Base-by-base conservation (phyloP, 1,140 invertebrate species). In the Bactericera cockerelli region DNA sequence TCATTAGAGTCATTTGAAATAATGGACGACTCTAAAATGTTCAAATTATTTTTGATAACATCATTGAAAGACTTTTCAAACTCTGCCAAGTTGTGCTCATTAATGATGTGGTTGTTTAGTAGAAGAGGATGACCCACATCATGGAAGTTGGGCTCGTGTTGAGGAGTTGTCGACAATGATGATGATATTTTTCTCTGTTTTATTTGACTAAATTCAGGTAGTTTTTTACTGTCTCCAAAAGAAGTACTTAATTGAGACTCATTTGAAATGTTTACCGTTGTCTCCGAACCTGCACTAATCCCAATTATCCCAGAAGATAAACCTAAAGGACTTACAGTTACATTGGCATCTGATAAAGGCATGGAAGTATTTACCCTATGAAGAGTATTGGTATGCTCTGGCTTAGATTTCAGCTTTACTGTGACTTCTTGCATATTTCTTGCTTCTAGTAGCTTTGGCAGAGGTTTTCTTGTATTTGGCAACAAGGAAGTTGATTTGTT, bases 61-160 rank as follows among this genome's bases (percentile, higher is more conserved):
- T 49, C 42, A 22, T 49, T 49, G 42, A 49, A 49, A 6, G 42
- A 49, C 42, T 49, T 49, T 49, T 49, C 42, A 49, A 49, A 49
- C 22, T 49, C 42, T 19, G 22, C 22, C n/a, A 49, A 22, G 22
- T 49, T 49, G 8, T 49, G 42, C 19, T 49, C 42, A 49, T 8
- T 22, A 6, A 49, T 49, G 4, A 49, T 49, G 19, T 49, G n/a
- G 42, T 49, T 49, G 19, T 49, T 16, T 22, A 49, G 42, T 19
- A 49, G 42, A 13, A 31, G 28, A 31, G 28, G 28, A 16, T 49
- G 4, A 16, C n/a, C 19, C n/a, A 49, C 42, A 49, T 22, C 42
- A 19, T 16, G 42, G 22, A 19, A 49, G n/a, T n/a, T 49, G 10
- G 33, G 10, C 6, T 49, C 42, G 19, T 49, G 42, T 49, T 49